Base-by-base conservation (phyloP, 30 jellyfish, hydroid and myxozoan species). In the Clytia hemisphaerica region DNA sequence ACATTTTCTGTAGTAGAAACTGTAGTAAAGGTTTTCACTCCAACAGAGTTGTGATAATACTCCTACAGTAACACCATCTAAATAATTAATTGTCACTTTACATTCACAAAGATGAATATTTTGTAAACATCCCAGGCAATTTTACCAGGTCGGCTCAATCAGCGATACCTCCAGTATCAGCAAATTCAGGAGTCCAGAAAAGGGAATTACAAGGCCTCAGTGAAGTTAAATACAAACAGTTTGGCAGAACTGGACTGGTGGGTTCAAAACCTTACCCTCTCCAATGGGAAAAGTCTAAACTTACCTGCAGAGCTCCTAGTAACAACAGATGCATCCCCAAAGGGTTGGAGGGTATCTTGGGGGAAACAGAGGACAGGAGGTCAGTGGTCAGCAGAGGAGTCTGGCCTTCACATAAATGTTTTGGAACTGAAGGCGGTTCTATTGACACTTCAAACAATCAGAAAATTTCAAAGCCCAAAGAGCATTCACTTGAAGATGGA, bases 341-440 rank as follows among this genome's bases (percentile, higher is more conserved):
- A 55, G 70, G 70, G 70, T 46, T 55, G 70, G 70, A 46, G 63
- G 70, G 70, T 46, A 16, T 46, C 28, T 55, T 55, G 70, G 19
- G 28, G 28, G 18, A 46, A 9, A 24, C 28, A 22, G 48, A 26
- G 46, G 32, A 24, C 18, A 55, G 45, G 70, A 9, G 70, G 70
- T 12, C 70, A 26, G 50, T 55, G 70, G 70, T 55, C 45, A 26
- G 46, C 28, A 9, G 45, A 12, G 7, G 70, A 55, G 45, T 55
- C 70, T 6, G 46, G 32, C 6, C 70, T 55, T 9, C 64, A 50
- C 64, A 50, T 50, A 50, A 50, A 50, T n/a, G 32, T 50, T 5
- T 50, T 50, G 64, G 64, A 50, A 50, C 64, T 50, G 64, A 50
- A 50, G 26, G 64, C 64, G 26, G 64, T 50, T 4, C 64, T n/a